phyloP scores from a whole-genome alignment of 2,113 vertebrate genomes.

The Halichoerus grypus region DNA sequence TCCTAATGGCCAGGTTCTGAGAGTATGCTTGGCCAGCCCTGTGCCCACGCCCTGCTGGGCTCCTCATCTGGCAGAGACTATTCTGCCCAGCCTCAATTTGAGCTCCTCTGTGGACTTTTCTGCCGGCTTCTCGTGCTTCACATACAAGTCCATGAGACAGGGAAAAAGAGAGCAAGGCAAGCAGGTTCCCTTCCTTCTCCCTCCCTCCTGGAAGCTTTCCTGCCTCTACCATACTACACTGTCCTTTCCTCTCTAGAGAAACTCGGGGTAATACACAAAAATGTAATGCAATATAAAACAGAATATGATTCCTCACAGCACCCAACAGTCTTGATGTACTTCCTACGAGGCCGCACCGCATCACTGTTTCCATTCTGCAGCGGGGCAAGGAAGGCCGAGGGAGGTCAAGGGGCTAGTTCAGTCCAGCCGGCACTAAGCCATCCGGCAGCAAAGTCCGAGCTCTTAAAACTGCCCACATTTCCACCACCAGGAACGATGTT shows the following conservation, averaged over 20 bases:
- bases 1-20: not conserved
- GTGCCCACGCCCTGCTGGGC: not conserved
- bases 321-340: too few relatives aligned
- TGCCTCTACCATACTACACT: not conserved
- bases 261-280: not conserved
- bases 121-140: not conserved
- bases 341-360: accelerated
- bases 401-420: not conserved
- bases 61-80: too few relatives aligned
- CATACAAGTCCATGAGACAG: not conserved
- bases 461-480: not conserved
- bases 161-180: not conserved
- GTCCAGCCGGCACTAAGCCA: too few relatives aligned
- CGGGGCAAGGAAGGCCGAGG: not conserved
- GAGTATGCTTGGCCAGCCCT: not conserved
- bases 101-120: not conserved
- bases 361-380: not conserved
- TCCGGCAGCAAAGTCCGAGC: not conserved
- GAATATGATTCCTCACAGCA: not conserved
- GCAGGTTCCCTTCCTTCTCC: not conserved
- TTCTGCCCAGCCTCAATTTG: not conserved
- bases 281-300: not conserved
- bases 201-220: not conserved
- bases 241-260: not conserved
- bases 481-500: not conserved